A percentile compares a stretch with the other conserved stretches of the same genome.
Evolutionary conservation across 2,113 vertebrate genomes (phyloP).

Genomic region (Craseonycteris thonglongyai): DNA sequence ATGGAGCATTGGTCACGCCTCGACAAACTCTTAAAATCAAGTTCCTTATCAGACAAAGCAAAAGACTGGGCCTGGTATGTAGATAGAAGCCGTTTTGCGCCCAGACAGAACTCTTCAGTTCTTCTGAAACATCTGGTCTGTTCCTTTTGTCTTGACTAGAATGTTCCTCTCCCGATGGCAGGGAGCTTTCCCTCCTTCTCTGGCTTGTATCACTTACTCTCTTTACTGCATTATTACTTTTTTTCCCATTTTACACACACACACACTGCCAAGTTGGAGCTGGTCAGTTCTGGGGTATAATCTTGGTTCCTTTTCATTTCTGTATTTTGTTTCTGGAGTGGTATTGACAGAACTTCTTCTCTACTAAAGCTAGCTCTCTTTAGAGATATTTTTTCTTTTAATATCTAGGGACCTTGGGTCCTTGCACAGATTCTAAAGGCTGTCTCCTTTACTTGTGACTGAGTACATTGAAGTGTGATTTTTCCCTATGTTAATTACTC

Average conservation of each 20-base stretch:
- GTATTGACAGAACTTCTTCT: neutral
- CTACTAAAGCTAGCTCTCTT: neutral
- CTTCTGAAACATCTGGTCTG: neutral
- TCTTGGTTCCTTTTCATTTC: neutral
- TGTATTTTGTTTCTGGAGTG: neutral
- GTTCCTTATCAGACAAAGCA: neutral
- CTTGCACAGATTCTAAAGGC: neutral
- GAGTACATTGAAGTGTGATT: neutral
- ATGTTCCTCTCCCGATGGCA: too few species aligned
- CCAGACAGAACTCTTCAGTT: neutral
- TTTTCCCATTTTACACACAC: neutral
- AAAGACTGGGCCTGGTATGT: neutral
- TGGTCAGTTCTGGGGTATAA: neutral
- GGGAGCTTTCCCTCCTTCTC: neutral
- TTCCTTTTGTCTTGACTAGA: accelerated
- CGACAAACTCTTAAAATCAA: neutral
- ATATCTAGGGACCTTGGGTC: neutral
- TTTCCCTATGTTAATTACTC: neutral
- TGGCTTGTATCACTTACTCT: neutral
- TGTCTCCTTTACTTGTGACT: neutral
- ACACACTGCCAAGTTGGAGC: neutral
- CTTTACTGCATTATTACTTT: neutral
- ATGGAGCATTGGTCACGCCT: neutral
- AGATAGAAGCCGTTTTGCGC: neutral
- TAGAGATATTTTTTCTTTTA: neutral